A percentile compares a stretch with the other conserved stretches of the same genome.
These are phyloP conservation scores for Centropristis striata DNA, from an alignment of 2,113 vertebrate species.

Conservation along the genomic window DNA sequence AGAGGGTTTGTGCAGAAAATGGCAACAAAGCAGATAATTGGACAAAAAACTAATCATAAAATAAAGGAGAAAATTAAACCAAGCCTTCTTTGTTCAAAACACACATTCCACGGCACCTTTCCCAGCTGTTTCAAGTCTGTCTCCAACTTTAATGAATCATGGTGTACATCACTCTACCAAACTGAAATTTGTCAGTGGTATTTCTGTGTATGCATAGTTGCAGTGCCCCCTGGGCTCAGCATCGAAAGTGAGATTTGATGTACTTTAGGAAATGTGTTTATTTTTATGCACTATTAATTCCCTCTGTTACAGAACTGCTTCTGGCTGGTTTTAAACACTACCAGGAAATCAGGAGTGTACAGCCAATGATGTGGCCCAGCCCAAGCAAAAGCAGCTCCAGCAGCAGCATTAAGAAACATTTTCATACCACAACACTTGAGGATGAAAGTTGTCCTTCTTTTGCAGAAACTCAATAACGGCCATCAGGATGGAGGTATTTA, in stretches of 20 bases:
- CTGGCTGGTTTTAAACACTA: slow-evolving; percentile 54
- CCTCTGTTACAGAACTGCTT: slow-evolving; percentile 36
- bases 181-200: neutral
- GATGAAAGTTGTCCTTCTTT: slow-evolving; percentile 39
- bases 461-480: slow-evolving; percentile 27
- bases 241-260: slow-evolving; percentile 41
- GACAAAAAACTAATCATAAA: slow-evolving; percentile 15
- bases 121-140: slow-evolving; percentile 20
- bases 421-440: slow-evolving; percentile 31
- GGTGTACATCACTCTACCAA: neutral
- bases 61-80: slow-evolving; percentile 32
- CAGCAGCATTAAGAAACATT: slow-evolving; percentile 30
- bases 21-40: slow-evolving; percentile 43
- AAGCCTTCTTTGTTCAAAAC: slow-evolving; percentile 25
- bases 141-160: slow-evolving; percentile 1
- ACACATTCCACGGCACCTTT: slow-evolving; percentile 4
- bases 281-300: slow-evolving; percentile 55
- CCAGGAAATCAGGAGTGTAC: slow-evolving; percentile 32
- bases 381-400: slow-evolving; percentile 23
- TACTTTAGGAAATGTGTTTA: slow-evolving; percentile 49
- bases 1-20: slow-evolving; percentile 24
- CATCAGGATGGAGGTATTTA: neutral
- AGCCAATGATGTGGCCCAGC: slow-evolving; percentile 11
- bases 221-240: neutral
- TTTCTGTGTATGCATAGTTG: slow-evolving; percentile 2